These are phyloP conservation scores for Limnothrissa miodon DNA, from an alignment of 2,113 vertebrate genomes.

Conservation along the genomic window DNA sequence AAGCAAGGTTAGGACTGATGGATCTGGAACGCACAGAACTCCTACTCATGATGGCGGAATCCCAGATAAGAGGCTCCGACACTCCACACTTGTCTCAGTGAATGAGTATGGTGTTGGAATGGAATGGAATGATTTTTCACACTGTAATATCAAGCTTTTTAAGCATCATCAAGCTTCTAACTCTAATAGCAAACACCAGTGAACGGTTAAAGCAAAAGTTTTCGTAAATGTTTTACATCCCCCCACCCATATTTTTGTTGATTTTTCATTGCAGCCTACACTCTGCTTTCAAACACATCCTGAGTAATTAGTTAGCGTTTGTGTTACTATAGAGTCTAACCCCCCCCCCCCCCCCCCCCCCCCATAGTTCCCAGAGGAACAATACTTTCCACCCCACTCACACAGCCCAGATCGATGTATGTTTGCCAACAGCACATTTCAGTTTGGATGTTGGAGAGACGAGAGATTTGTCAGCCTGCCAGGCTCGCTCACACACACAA, in stretches of 20 bases:
- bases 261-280: background rate
- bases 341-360: background rate
- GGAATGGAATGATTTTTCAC: background rate
- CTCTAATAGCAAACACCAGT: background rate
- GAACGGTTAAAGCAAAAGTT: background rate
- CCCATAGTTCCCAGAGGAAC: background rate
- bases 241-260: background rate
- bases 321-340: background rate
- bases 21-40: background rate
- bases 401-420: background rate
- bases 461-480: constrained; percentile 2
- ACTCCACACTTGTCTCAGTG: background rate
- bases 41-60: background rate
- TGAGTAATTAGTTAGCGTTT: background rate
- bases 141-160: background rate
- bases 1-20: background rate
- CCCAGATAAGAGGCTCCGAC: background rate
- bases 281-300: background rate
- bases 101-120: no score
- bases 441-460: background rate
- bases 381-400: background rate
- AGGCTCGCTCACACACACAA: background rate
- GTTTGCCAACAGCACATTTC: background rate
- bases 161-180: no score
- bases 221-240: background rate